phyloP scores from a whole-genome alignment of 2,888 invertebrate genomes.

The Entomobrya proxima region DNA sequence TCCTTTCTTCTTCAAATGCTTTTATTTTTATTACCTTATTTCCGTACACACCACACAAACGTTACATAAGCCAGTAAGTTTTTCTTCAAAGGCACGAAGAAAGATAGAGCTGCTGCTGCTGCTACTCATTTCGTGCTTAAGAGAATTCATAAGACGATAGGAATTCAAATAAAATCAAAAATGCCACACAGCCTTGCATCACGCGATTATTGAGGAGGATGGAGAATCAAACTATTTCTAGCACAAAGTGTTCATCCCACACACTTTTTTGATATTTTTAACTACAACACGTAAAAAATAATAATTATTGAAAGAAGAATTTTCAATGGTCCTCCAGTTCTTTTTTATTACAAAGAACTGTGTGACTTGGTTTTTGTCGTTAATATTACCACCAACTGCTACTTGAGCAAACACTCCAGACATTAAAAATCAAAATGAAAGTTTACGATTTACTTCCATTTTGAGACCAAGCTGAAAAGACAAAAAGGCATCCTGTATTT shows the following conservation, averaged over 20 bases:
- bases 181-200: neutral
- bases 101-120: no score
- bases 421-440: neutral
- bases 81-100: no score
- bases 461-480: neutral
- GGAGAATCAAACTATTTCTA: neutral
- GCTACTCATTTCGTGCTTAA: neutral
- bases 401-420: neutral
- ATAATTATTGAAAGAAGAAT: neutral
- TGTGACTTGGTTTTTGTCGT: no score
- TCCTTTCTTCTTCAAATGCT: neutral
- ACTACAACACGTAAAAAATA: neutral
- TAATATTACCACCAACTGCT: slow-evolving; percentile 3
- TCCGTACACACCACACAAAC: neutral
- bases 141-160: no score
- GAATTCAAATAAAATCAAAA: neutral
- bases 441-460: neutral
- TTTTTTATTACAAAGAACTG: neutral
- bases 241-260: no score
- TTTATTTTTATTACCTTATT: neutral
- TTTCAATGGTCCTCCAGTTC: neutral
- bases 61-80: slow-evolving; percentile 22
- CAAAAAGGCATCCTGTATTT: slow-evolving; percentile 11
- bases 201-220: no score
- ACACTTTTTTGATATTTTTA: no score